Percentiles rank a stretch among this genome's conserved stretches.
These are phyloP conservation scores for Nasonia giraulti DNA, from an alignment of 1,140 invertebrate species.

Conservation along the genomic window DNA sequence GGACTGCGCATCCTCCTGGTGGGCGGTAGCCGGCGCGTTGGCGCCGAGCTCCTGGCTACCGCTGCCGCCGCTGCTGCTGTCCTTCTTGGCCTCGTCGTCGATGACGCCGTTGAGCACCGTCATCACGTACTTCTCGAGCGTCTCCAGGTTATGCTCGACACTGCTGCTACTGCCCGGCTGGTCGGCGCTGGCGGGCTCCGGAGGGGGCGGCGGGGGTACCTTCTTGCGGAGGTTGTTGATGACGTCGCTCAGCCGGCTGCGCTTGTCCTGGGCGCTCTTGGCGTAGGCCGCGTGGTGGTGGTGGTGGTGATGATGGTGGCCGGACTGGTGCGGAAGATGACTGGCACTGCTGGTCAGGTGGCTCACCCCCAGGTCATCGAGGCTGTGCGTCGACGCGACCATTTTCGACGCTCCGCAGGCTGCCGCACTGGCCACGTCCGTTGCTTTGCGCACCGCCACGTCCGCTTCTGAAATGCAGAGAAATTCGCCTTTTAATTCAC, in stretches of 20 bases:
- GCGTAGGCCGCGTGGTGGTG: conserved; percentile 42
- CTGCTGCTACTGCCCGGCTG: neutral
- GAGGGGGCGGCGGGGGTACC: conserved; percentile 58
- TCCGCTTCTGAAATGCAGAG: conserved; percentile 65
- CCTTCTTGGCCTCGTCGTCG: conserved; percentile 62
- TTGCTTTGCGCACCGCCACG: conserved; percentile 63
- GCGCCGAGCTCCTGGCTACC: neutral
- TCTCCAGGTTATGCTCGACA: conserved; percentile 68
- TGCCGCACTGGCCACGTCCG: conserved; percentile 54
- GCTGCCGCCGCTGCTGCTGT: conserved; percentile 30
- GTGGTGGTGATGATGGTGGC: conserved; percentile 56
- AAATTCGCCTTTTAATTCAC: no score
- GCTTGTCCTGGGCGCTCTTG: conserved; percentile 67
- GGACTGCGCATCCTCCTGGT: neutral
- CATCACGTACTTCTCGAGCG: conserved; percentile 71
- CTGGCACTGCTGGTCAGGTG: conserved; percentile 62
- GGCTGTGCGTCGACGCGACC: conserved; percentile 70
- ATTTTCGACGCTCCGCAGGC: conserved; percentile 61
- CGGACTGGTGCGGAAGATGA: conserved; percentile 53
- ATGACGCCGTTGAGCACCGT: conserved; percentile 72
- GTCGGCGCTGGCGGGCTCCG: conserved; percentile 9
- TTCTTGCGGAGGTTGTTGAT: conserved; percentile 71
- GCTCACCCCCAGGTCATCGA: conserved; percentile 64
- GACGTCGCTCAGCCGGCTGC: conserved; percentile 70
- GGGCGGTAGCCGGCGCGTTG: neutral